Evolutionary conservation across 2,888 invertebrate genomes (phyloP).

Genomic region (Orthosia gracilis): DNA sequence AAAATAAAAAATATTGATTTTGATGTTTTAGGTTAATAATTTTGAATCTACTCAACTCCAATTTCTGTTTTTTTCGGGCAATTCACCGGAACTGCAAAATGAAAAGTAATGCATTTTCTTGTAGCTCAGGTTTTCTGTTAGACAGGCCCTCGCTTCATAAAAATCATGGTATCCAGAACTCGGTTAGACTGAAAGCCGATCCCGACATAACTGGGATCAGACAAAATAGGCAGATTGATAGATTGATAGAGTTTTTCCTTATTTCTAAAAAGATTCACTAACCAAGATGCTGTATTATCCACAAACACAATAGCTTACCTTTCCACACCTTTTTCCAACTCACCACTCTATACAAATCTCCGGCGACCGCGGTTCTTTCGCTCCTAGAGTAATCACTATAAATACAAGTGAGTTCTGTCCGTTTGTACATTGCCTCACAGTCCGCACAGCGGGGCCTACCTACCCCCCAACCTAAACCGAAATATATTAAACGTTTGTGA

Average conservation of each 20-base stretch:
- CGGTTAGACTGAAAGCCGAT: background rate
- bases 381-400: constrained; percentile 80
- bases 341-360: constrained; percentile 78
- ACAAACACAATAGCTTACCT: constrained; percentile 29
- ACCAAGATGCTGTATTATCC: background rate
- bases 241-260: background rate
- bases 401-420: constrained; percentile 79
- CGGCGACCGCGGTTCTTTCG: constrained; percentile 64
- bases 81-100: background rate
- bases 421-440: constrained; percentile 85
- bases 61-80: background rate
- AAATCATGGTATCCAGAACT: background rate
- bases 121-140: background rate
- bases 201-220: background rate
- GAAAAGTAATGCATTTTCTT: background rate
- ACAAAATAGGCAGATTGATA: too few species aligned
- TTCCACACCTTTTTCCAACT: constrained; percentile 36
- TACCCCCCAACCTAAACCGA: constrained; percentile 78
- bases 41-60: too few species aligned
- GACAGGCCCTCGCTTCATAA: background rate
- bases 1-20: too few species aligned
- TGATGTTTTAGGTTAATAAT: too few species aligned
- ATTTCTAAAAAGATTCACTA: background rate
- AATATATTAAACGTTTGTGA: constrained; percentile 79
- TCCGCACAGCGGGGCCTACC: constrained; percentile 80